phyloP scores from a whole-genome alignment of 2,797 vertebrate species.

The Dendrocincla tyrannina region DNA sequence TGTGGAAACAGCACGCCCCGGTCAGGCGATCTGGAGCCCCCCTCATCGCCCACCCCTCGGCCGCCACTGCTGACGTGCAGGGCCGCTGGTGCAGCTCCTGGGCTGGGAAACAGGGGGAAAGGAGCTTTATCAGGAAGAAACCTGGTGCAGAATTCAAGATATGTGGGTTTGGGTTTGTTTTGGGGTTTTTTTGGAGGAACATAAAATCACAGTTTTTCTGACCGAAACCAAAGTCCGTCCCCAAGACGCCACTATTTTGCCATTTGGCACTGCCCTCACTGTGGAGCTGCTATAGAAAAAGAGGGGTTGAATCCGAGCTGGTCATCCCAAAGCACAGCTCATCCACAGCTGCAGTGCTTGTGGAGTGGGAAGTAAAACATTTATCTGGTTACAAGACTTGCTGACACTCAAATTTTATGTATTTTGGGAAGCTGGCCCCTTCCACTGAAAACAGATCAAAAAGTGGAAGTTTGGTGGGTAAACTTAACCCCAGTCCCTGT shows the following conservation, averaged over 20 bases:
- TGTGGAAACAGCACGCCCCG: neutral
- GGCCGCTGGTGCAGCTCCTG: neutral
- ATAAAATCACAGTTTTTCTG: neutral
- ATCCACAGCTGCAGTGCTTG: neutral
- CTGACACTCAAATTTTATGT: neutral
- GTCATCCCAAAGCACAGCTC: neutral
- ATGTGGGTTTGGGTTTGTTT: rapidly evolving
- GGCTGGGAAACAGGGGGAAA: neutral
- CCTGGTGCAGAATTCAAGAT: neutral
- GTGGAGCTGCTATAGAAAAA: rapidly evolving
- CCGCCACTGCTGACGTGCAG: conserved; percentile 8
- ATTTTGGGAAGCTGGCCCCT: neutral
- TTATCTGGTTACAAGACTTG: neutral
- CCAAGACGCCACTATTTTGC: rapidly evolving
- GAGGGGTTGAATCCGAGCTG: neutral
- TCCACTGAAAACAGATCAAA: neutral
- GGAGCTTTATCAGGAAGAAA: neutral
- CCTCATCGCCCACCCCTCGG: neutral
- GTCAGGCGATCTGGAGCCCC: neutral
- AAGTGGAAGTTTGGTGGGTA: neutral
- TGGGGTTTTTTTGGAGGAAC: neutral
- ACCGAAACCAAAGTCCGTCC: neutral
- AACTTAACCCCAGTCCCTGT: neutral
- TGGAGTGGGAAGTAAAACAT: neutral
- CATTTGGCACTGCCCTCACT: rapidly evolving